Base-by-base conservation (phyloP, 2,888 invertebrate species). In the Drosophila austrosaltans region DNA sequence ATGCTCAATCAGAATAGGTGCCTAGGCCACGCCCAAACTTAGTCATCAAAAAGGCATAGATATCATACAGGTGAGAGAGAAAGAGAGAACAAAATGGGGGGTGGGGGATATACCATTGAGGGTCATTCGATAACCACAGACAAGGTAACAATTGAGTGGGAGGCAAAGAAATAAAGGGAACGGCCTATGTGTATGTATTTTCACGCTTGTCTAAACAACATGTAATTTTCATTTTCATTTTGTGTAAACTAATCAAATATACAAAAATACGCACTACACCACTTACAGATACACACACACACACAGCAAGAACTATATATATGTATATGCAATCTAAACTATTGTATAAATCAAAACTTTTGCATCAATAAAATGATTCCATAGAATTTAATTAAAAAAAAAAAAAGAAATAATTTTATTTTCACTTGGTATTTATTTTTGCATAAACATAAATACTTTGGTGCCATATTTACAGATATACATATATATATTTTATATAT, bases 211-310 rank as follows among this genome's bases (percentile, higher is more conserved):
- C 76, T 71, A 76, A 74, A 76, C 62, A 74, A 63, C 70, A 68
- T 70, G 64, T 69, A 76, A 79, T 79, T 81, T 82, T 60, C 70
- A 66, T 80, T 66, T 68, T 48, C 48, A 57, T 57, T 70, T 60
- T 72, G 63, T 81, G 74, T 66, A 77, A 83, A 76, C 84, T 84
- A 83, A 83, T 83, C 84, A 82, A 82, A 87, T 75, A 80, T 82
- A 66, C 75, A 76, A 81, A 63, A 57, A 67, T 56, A 60, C 56
- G 40, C 42, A 25, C 58, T 32, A 56, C 16, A 20, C 16, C 44
- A 39, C 16, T 8, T 39, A 8, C 36, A 42, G 28, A 22, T 1
- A 56, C 22, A 22, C 53, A 40, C 42, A 56, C 22, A 22, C 53
- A 40, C 42, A 30, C 32, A 62, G 16, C 25, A 1, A 25, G 22